Base-by-base conservation (phyloP, 1,140 invertebrate species). In the Cydia splendana region DNA sequence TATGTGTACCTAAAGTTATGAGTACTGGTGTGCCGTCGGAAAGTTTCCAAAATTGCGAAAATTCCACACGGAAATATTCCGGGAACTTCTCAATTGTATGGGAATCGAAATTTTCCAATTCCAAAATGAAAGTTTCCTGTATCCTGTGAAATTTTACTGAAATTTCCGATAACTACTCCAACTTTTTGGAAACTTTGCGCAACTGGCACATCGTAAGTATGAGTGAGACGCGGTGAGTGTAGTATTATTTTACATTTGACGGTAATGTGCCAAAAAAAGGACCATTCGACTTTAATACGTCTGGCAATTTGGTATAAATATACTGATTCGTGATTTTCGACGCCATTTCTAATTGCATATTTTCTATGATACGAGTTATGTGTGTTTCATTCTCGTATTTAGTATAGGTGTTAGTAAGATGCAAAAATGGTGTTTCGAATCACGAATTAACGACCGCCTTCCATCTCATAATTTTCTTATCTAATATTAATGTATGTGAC, bases 191-290 rank as follows among this genome's bases (percentile, higher is more conserved):
- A 42, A 42, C 9, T 42, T 42, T 42, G 7, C 9, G 38, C 7
- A 42, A 10, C 38, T 42, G 7, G 38, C 38, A 42, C 38, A 42
- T 42, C 38, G 7, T 42, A 10, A 7, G 9, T 9, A 42, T 42
- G 38, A 42, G 38, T 42, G 82, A 80, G 81, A 77, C 51, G 77
- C 78, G 80, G 79, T 75, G 79, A 75, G 79, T 67, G 83, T 85
- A 87, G 87, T 88, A 90, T 91, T 88, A 87, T 90, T 84, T 83
- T 84, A 84, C 78, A 82, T 88, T 84, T 75, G 76, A 83, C 82
- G 78, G 85, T 81, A 69, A 87, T 86, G 91, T 92, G 91, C 91
- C 91, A 92, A 92, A 92, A 92, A 90, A 85, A 79, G 90, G 90
- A 91, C 88, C 88, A 90, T 89, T 86, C 53, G 74, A 77, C 74